phyloP scores from a whole-genome alignment of 1,140 invertebrate genomes.

The Zaprionus inermis region DNA sequence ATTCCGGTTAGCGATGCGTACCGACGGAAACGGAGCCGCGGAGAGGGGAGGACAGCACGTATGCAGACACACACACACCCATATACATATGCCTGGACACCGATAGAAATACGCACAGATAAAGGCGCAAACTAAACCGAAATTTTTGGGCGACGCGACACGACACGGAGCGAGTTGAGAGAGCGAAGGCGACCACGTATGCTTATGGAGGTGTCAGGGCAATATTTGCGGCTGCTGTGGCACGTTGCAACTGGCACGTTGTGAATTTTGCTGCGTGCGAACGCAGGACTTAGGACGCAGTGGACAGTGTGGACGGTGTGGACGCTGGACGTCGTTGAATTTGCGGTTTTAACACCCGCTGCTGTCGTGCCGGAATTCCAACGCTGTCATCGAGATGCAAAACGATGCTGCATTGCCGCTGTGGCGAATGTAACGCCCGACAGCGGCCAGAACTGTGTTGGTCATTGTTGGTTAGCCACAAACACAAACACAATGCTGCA shows the following conservation, averaged over 20 bases:
- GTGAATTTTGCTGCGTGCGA: conserved; percentile 70
- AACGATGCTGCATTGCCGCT: conserved; percentile 24
- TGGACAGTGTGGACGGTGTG: no score
- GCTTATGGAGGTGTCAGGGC: conserved; percentile 58
- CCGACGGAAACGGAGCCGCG: conserved; percentile 31
- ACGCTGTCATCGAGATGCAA: conserved; percentile 25
- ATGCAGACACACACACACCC: background rate
- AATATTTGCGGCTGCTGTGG: conserved; percentile 53
- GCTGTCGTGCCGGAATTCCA: conserved; percentile 27
- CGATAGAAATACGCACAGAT: conserved; percentile 39
- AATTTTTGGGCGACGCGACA: conserved; percentile 59
- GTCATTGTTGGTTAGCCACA: conserved; percentile 52
- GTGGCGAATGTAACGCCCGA: conserved; percentile 41
- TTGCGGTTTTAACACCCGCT: conserved; percentile 65
- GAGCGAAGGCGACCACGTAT: conserved; percentile 9
- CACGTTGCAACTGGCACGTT: conserved; percentile 67
- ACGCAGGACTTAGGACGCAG: conserved; percentile 48
- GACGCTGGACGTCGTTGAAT: conserved; percentile 53
- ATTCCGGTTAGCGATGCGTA: conserved; percentile 51
- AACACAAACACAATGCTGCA: conserved; percentile 23
- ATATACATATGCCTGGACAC: conserved; percentile 23
- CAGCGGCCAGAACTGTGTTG: conserved; percentile 46
- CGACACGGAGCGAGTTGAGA: background rate
- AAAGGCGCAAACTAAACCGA: conserved; percentile 71
- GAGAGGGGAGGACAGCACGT: conserved; percentile 1